These are phyloP conservation scores for Hippoglossus stenolepis DNA, from an alignment of 2,113 vertebrate genomes.

Conservation along the genomic window DNA sequence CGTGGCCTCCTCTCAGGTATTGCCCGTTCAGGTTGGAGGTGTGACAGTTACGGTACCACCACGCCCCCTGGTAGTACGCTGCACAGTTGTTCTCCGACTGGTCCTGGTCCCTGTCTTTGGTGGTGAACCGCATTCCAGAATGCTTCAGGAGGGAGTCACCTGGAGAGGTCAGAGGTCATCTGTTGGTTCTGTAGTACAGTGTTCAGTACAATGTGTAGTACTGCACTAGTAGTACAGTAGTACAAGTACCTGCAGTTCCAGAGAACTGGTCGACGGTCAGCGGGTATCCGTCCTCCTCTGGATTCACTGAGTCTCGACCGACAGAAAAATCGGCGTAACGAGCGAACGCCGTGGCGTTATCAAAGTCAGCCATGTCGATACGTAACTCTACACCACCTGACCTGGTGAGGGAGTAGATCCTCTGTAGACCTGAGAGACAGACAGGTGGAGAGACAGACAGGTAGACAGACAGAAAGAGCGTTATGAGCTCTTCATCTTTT, in stretches of 20 bases:
- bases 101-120: conserved; percentile 94
- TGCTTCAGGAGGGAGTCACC: conserved; percentile 95
- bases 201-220: neutral
- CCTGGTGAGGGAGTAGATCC: conserved; percentile 86
- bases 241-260: conserved; percentile 87
- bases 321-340: conserved; percentile 87
- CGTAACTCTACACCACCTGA: conserved; percentile 88
- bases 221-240: neutral
- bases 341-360: conserved; percentile 89
- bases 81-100: conserved; percentile 98
- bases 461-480: neutral
- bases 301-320: conserved; percentile 89
- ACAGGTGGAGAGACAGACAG: neutral
- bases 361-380: conserved; percentile 90
- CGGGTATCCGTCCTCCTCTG: conserved; percentile 91
- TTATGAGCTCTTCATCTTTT: too few species aligned
- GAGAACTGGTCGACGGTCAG: conserved; percentile 86
- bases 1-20: conserved; percentile 91
- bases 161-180: conserved; percentile 52
- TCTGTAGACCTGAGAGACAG: conserved; percentile 82
- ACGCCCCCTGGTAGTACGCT: conserved; percentile 92
- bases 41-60: conserved; percentile 99
- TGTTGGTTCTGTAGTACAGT: neutral
- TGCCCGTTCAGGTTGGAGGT: conserved; percentile 97
- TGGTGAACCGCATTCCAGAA: conserved; percentile 95